Evolutionary conservation across 2,888 invertebrate species (phyloP), one percentile per base, ranked within the genome.

Genomic region (Oxytorus armatus): DNA sequence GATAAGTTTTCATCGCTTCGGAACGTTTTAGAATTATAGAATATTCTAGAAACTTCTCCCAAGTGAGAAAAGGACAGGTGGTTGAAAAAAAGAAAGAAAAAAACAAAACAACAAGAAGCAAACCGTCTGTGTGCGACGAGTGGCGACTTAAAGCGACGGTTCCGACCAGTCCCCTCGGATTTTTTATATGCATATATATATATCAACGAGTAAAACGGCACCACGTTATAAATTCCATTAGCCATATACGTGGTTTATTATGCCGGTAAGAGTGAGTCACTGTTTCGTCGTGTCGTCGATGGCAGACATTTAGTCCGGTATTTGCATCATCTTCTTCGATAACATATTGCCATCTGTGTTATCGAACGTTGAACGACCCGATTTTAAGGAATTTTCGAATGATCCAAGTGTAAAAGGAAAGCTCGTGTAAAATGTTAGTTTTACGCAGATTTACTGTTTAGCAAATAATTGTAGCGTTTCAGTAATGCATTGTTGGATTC

Each of bases 291-390:
- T 49, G 33, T 18, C 21, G 18, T 44, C 18, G 39, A 44, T 39
- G 39, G 18, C 25, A 61, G 72, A 73, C 70, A 77, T 61, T 55
- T 72, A 8, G 14, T 16, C 29, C 47, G 23, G 16, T 68, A 77
- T 77, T 80, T 80, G 65, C 80, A 80, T 80, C 73, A 77, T 80
- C 55, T 61, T 11, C 53, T 47, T 23, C 66, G 73, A 53, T 36
- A 66, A 70, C 49, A 25, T 16, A 68, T 65, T 11, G 18, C 14
- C 21, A 14, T 69, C 23, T 23, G 29, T 73, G 29, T 73, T 44
- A 72, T 73, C 42, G 61, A 70, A 33, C 36, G 18, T 44, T 42
- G 25, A 11, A 16, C n/a, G 11, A 55, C 10, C 25, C 29, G 16
- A 29, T 44, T n/a, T 18, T 57, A n/a, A 33, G 33, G 23, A 70